Conservation (phyloP, 1,140 invertebrate genomes). For the Drosophila kanapiae region DNA sequence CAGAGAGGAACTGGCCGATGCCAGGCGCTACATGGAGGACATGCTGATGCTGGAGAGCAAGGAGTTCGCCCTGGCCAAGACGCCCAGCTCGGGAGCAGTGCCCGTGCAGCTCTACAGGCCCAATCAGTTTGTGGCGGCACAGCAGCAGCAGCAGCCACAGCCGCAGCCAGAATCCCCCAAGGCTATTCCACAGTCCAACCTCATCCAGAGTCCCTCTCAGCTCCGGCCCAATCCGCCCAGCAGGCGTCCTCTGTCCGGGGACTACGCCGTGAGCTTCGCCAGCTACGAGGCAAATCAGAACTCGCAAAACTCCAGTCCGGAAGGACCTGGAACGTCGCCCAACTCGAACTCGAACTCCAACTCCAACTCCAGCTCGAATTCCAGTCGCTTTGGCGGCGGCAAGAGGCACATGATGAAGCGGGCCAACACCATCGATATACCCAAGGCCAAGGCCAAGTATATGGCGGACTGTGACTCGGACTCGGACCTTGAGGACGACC, state of each 20-base stretch:
- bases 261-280: constrained; percentile 74
- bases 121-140: constrained; percentile 72
- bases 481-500: constrained; percentile 78
- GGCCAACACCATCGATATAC: constrained; percentile 95
- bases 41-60: constrained; percentile 86
- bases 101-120: constrained; percentile 80
- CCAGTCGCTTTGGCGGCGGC: constrained; percentile 86
- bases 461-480: constrained; percentile 72
- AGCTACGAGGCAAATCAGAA: constrained; percentile 39
- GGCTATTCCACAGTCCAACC: not conserved
- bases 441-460: constrained; percentile 86
- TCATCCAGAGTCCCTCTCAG: constrained; percentile 23
- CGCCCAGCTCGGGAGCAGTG: constrained; percentile 69
- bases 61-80: constrained; percentile 70
- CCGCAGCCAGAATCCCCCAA: not conserved
- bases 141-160: constrained; percentile 15
- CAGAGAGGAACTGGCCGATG: constrained; percentile 91
- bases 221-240: constrained; percentile 35
- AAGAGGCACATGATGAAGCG: constrained; percentile 93
- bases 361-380: constrained; percentile 34
- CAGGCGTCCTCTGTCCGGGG: constrained; percentile 69
- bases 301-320: constrained; percentile 26
- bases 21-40: constrained; percentile 90
- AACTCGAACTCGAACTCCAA: constrained; percentile 14
- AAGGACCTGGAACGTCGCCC: constrained; percentile 15